Base-by-base conservation (phyloP, 2,113 vertebrate species). In the Pelobates fuscus region DNA sequence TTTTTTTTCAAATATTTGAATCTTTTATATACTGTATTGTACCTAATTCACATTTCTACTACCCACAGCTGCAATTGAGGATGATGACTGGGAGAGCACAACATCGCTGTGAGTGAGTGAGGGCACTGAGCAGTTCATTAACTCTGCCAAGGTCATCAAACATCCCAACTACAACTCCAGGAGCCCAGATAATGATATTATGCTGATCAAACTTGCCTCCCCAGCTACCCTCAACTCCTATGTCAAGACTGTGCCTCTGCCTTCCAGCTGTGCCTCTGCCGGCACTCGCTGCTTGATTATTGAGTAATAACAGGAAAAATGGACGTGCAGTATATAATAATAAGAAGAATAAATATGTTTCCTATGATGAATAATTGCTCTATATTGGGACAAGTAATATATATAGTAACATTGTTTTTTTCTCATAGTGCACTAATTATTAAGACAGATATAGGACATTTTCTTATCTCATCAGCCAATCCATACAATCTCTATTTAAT, bases 41-140 rank as follows among this genome's bases (percentile, higher is more conserved):
- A n/a, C n/a, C n/a, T n/a, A n/a, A n/a, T n/a, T n/a, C n/a, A n/a
- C n/a, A n/a, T n/a, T n/a, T n/a, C n/a, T n/a, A n/a, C n/a, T n/a
- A n/a, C n/a, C 54, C 84, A 60, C 55, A 74, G 20, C 18, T 78
- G 88, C 80, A 78, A 78, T 88, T 8, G 63, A 61, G n/a, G 44
- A 76, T 17, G 65, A 64, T 1, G 83, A 24, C 78, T 86, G 2
- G 85, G 85, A 5, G 82, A 86, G 2, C 2, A 80, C 52, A 68
- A 87, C 71, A 81, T 85, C 0, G 21, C 80, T 44, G 10, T 61
- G 25, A 61, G 10, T 46, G 10, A 66, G 8, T 66, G 91, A 92
- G 80, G 85, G 84, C 73, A 91, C 88, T 0, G 90, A 91, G 86
- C 91, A 93, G 86, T 87, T 85, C 80, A 88, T 91, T 79, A 15